Base-by-base conservation (phyloP, 2,797 vertebrate genomes). In the Melanotaenia pygmaea region DNA sequence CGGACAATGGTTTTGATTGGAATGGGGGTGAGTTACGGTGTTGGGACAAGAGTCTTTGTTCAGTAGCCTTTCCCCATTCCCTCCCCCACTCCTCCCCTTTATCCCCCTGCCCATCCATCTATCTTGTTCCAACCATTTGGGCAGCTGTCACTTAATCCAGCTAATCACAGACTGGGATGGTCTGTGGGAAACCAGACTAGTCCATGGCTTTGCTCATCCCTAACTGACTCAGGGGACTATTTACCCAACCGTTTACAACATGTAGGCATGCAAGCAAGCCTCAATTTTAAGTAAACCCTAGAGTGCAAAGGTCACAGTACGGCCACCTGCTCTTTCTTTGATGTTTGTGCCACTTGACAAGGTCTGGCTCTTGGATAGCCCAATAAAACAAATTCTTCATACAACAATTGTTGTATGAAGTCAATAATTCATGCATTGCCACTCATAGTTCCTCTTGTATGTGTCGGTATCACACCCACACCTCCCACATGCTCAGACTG, bases 91-190 rank as follows among this genome's bases (percentile, higher is more conserved):
- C 78, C 81, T 80, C 82, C 74, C 76, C 86, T 79, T 89, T 88
- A 91, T 89, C 90, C 90, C 85, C 76, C 82, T 81, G 79, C 87
- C 87, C 88, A 88, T 92, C 91, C 89, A 91, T 91, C 90, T 91
- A 91, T 91, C 90, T 93, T 92, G 92, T 88, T 90, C 89, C 83
- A 91, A 91, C 91, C 93, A 92, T 94, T 95, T 93, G 91, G 93
- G 94, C 95, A 95, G 95, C 94, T 95, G 95, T 95, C 94, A 94
- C 91, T 94, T 95, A 95, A 95, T 95, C 95, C 94, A 93, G 91
- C 94, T 95, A 95, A 95, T 95, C 94, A 93, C 91, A 90, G 91
- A 90, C 90, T 61, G 85, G 88, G 84, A 84, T 84, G 82, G 89
- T 92, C 91, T 93, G 93, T 95, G 93, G 92, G 94, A 94, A 94